phyloP scores from a whole-genome alignment of 2,888 invertebrate species.

The Physocephala rufipes region DNA sequence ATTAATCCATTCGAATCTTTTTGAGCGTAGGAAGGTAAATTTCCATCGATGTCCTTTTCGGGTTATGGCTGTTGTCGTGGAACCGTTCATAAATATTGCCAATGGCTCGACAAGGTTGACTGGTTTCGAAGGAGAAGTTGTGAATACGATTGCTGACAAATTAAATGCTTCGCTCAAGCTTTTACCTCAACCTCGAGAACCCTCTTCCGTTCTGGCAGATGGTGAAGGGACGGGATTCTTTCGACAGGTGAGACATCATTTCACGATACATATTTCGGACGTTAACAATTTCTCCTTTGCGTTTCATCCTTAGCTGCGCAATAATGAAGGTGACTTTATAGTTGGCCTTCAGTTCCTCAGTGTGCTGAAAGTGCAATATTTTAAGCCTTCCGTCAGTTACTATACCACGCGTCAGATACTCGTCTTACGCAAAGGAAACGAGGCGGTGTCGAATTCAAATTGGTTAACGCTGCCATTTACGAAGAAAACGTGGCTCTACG shows the following conservation, averaged over 20 bases:
- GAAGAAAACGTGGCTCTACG: background rate
- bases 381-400: conserved; percentile 9
- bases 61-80: background rate
- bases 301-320: background rate
- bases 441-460: background rate
- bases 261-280: too few relatives aligned
- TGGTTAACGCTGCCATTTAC: conserved; percentile 8
- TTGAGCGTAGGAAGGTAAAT: background rate
- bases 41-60: conserved; percentile 16
- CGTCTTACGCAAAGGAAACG: background rate
- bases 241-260: conserved; percentile 5
- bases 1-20: background rate
- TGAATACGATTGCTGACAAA: conserved; percentile 6
- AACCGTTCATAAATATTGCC: background rate
- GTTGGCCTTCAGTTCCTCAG: conserved; percentile 6
- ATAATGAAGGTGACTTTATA: conserved; percentile 14
- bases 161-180: conserved; percentile 4
- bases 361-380: background rate
- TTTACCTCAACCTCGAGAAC: background rate
- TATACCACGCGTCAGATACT: conserved; percentile 2
- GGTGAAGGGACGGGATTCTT: conserved; percentile 2
- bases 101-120: background rate
- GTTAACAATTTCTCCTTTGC: background rate
- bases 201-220: background rate
- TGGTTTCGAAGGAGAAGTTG: conserved; percentile 18